These are phyloP conservation scores for Oxystoma pomonae DNA, from an alignment of 2,888 invertebrate species.

Conservation along the genomic window DNA sequence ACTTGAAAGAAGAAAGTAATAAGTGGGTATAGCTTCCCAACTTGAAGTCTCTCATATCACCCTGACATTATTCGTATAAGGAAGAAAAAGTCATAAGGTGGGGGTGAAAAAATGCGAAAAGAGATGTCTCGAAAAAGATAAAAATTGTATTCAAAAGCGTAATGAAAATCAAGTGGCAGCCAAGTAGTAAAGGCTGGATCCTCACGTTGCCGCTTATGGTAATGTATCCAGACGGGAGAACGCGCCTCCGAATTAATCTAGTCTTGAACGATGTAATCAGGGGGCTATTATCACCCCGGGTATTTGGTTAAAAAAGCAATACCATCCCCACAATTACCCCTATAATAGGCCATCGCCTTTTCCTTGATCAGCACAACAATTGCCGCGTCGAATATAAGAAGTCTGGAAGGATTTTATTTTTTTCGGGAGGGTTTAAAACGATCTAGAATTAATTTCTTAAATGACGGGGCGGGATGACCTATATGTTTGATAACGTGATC, in stretches of 20 bases:
- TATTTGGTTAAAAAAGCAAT: constrained; percentile 52
- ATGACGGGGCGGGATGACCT: too few species aligned
- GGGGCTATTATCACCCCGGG: constrained; percentile 47
- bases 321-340: constrained; percentile 47
- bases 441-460: constrained; percentile 14
- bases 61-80: too few species aligned
- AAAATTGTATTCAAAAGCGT: not conserved
- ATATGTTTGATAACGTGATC: too few species aligned
- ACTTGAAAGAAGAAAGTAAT: too few species aligned
- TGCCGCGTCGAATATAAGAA: constrained; percentile 37
- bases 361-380: constrained; percentile 49
- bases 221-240: not conserved
- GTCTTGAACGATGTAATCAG: constrained; percentile 42
- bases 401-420: constrained; percentile 21
- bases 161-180: not conserved
- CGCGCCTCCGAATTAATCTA: constrained; percentile 43
- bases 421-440: constrained; percentile 12
- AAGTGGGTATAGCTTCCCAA: too few species aligned
- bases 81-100: too few species aligned
- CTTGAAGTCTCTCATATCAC: too few species aligned
- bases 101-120: too few species aligned
- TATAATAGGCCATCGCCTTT: constrained; percentile 45
- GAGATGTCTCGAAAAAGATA: too few species aligned
- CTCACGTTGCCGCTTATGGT: not conserved
- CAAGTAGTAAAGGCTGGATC: not conserved